A percentile compares a stretch with the other conserved stretches of the same genome.
Conservation (phyloP, 2,113 vertebrate genomes). For the Eidolon helvum region DNA sequence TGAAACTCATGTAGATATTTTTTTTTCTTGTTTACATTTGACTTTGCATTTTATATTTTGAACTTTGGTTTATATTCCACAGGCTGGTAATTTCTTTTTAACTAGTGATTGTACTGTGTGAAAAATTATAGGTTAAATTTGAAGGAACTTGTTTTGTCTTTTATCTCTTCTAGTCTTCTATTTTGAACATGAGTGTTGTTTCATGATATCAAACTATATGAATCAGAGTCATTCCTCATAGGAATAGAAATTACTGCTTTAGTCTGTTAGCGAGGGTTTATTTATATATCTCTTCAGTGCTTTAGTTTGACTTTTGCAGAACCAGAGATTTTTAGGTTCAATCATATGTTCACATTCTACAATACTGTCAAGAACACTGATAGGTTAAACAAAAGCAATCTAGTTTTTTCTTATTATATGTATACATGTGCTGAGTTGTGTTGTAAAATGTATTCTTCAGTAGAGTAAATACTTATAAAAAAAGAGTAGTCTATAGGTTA, state of each 20-base stretch:
- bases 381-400: neutral
- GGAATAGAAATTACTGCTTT: slow-evolving; percentile 36
- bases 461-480: neutral
- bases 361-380: neutral
- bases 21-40: slow-evolving; percentile 59
- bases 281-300: neutral
- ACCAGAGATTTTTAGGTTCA: neutral
- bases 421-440: neutral
- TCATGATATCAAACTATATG: neutral
- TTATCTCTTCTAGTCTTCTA: slow-evolving; percentile 28
- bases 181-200: slow-evolving; percentile 51
- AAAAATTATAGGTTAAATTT: slow-evolving; percentile 58
- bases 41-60: slow-evolving; percentile 68
- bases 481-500: neutral
- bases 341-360: neutral
- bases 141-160: slow-evolving; percentile 23
- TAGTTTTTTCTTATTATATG: neutral
- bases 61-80: slow-evolving; percentile 50
- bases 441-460: neutral
- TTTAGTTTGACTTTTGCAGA: slow-evolving; percentile 13
- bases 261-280: neutral
- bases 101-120: neutral
- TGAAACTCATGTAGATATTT: slow-evolving; percentile 13
- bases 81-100: slow-evolving; percentile 38
- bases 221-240: slow-evolving; percentile 20